phyloP scores from a whole-genome alignment of 2,888 invertebrate genomes.

The Diachrysia chrysitis region DNA sequence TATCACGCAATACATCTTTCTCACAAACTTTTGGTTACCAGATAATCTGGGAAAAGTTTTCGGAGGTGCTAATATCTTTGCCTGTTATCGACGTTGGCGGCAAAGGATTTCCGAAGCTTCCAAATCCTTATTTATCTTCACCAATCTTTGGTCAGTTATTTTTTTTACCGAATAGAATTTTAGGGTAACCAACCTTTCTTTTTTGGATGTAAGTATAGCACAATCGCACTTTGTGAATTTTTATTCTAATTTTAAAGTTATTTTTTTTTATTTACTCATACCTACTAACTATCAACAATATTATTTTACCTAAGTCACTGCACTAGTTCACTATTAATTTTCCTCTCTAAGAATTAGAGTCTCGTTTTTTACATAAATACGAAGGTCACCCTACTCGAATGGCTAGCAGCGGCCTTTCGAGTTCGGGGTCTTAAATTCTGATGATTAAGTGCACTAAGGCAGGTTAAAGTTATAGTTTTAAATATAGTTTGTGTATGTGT shows the following conservation, averaged over 20 bases:
- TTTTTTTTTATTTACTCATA: too few species aligned
- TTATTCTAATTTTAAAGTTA: too few species aligned
- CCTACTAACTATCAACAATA: too few species aligned
- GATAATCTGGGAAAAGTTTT: not conserved
- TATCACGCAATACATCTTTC: not conserved
- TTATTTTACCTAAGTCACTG: too few species aligned
- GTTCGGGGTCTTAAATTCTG: slow-evolving; percentile 47
- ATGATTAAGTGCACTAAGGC: slow-evolving; percentile 37
- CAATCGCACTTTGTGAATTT: not conserved
- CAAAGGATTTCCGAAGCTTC: not conserved
- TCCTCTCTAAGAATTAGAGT: slow-evolving; percentile 13
- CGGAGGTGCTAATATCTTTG: not conserved
- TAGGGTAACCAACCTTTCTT: not conserved
- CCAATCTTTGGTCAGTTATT: not conserved
- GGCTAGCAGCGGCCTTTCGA: slow-evolving; percentile 14
- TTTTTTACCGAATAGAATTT: not conserved
- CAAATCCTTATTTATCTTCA: not conserved
- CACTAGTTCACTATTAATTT: too few species aligned
- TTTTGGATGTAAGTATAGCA: not conserved
- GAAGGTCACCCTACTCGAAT: slow-evolving; percentile 34
- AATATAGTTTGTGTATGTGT: too few species aligned
- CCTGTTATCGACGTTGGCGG: slow-evolving; percentile 12
- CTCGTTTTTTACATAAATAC: slow-evolving; percentile 26
- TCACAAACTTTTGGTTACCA: not conserved
- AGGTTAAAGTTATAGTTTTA: slow-evolving; percentile 11